These are phyloP conservation scores for Trichogramma evanescens DNA, from an alignment of 2,888 invertebrate genomes.

Conservation along the genomic window DNA sequence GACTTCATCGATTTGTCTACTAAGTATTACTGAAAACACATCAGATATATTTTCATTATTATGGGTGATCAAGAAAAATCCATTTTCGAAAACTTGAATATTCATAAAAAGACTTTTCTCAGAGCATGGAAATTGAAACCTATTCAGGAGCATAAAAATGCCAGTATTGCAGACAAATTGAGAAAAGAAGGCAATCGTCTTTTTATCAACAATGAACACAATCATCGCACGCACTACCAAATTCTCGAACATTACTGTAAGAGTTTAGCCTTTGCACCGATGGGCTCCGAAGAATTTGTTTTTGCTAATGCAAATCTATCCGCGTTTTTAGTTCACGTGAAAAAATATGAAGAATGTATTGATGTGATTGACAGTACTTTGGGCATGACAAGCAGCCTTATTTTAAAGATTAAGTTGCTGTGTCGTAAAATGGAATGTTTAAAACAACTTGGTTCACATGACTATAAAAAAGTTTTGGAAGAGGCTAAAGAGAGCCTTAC, in stretches of 20 bases:
- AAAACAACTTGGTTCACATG: conserved; percentile 25
- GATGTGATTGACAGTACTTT: conserved; percentile 62
- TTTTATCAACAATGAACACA: conserved; percentile 41
- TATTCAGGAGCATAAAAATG: no score
- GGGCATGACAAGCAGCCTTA: conserved; percentile 38
- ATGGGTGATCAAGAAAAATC: no score
- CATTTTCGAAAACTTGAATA: no score
- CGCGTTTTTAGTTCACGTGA: conserved; percentile 61
- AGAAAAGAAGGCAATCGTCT: conserved; percentile 51
- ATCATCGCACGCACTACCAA: conserved; percentile 16
- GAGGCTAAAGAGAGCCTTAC: background rate
- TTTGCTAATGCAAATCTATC: conserved; percentile 71
- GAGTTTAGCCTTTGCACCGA: conserved; percentile 58
- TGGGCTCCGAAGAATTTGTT: conserved; percentile 53
- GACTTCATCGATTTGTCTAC: no score
- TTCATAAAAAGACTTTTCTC: no score
- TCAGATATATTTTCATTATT: no score
- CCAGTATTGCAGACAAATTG: no score
- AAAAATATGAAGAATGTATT: conserved; percentile 60
- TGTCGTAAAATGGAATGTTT: conserved; percentile 54
- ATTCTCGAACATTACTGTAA: conserved; percentile 55
- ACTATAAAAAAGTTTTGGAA: background rate
- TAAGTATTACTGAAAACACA: no score
- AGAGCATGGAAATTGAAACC: no score
- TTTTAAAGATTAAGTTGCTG: conserved; percentile 56